Base-by-base conservation (phyloP, 2,888 invertebrate genomes). In the Ligdia adustata region DNA sequence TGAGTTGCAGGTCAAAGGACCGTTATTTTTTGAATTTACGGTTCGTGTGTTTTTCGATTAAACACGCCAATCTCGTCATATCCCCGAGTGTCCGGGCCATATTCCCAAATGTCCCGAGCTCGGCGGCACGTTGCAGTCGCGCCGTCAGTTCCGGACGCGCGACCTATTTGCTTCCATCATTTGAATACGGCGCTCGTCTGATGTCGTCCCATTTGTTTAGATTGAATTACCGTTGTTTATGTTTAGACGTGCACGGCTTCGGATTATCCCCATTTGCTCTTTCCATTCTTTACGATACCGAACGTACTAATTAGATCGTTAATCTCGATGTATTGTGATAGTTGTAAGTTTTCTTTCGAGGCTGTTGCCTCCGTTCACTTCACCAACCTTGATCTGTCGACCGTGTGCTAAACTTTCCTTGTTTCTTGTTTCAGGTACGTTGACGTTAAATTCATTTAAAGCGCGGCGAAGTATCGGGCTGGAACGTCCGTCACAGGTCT, bases 1-100 rank as follows among this genome's bases (percentile, higher is more conserved):
- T n/a, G n/a, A n/a, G 20, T 20, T 2, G 22, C 22, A 22, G 7
- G 11, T 6, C 12, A 12, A 20, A 20, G 20, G 1, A n/a, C 12
- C 33, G 32, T 58, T 55, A 53, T 57, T 47, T 44, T 53, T 45
- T 41, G 22, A 71, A 66, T 72, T 71, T 68, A 66, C 69, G 70
- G 62, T 66, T 62, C 62, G 70, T 73, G 72, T 75, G 75, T 68
- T 77, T 77, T 75, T 75, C 75, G 75, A 75, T 75, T 75, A 74
- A 74, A 71, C 64, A 66, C 67, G 66, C 66, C 72, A 71, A 71
- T 71, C 67, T 59, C 58, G 47, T 46, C 50, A 49, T 54, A 55
- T 47, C 40, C 46, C 42, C 42, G 32, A n/a, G 42, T 32, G 42
- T 40, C 34, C 54, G 57, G 59, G 57, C 53, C 54, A 45, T 51